Evolutionary conservation across 1,140 invertebrate species (phyloP), one percentile per base, ranked within the genome.

Genomic region (Agrilus planipennis): DNA sequence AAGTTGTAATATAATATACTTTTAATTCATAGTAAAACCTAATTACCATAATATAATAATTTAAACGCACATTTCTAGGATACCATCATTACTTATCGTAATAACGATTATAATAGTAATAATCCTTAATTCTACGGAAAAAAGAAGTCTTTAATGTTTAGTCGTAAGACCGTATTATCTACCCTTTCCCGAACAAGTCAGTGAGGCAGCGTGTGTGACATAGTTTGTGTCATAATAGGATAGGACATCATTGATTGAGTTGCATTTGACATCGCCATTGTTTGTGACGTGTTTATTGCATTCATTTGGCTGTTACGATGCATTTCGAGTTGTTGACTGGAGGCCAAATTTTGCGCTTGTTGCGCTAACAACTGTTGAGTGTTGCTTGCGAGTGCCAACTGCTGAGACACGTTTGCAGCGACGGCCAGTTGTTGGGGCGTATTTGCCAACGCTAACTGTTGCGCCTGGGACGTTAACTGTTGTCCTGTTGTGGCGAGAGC

Each of bases 241-340:
- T 81, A 81, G 9, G 79, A 81, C 23, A 81, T 75, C 35, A 81
- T 67, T 1, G 76, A 69, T 14, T 73, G 72, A 0, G 67, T 67
- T 4, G 69, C 58, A 43, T 68, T 70, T 2, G 70, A 72, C 61
- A 73, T 69, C 1, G 68, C 68, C 0, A 72, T 60, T 16, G 69
- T 60, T 52, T 63, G 61, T 21, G 62, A 64, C 6, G 62, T 64
- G 44, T 55, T 61, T 23, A 63, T 63, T 3, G 54, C 51, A 21
- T 53, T 60, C 25, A 62, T 59, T 37, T 60, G 55, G 25, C 41
- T 53, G 29, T 47, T 59, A 16, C 56, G 37, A 42, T 60, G 58
- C 37, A 62, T 42, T 36, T 58, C 58, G 18, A 60, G 47, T 35
- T 60, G 58, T 47, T 61, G 61, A 17, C 42, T 52, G 9, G 55